phyloP scores from a whole-genome alignment of 2,113 vertebrate genomes.

The Calyptommatus sinebrachiatus region DNA sequence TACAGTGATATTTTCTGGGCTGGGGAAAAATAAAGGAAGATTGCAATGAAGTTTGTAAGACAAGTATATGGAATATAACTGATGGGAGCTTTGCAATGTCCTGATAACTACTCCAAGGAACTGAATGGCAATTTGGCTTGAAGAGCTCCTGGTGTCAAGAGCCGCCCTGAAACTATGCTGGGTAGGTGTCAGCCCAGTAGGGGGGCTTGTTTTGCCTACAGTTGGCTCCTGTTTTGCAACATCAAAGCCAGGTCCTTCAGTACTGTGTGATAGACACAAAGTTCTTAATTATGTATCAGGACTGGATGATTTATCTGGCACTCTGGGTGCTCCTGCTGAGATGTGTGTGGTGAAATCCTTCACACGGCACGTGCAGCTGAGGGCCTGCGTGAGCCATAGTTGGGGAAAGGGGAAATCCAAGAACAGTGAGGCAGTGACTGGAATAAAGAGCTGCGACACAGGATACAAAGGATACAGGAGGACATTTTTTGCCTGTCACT shows the following conservation, averaged over 20 bases:
- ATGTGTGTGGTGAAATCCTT: background rate
- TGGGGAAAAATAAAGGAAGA: slow-evolving; percentile 1
- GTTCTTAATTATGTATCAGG: background rate
- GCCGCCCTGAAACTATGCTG: background rate
- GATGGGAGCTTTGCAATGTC: background rate
- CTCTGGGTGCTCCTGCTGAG: background rate
- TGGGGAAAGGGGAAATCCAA: background rate
- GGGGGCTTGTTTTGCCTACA: background rate
- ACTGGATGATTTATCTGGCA: background rate
- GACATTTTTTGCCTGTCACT: background rate
- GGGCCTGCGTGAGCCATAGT: background rate
- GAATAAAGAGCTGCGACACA: background rate
- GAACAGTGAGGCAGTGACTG: background rate
- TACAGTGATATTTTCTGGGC: no score
- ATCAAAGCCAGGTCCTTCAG: background rate
- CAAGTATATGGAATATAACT: slow-evolving; percentile 14
- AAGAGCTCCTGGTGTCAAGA: background rate
- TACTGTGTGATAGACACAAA: background rate
- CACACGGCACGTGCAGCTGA: background rate
- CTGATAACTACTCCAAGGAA: slow-evolving; percentile 14
- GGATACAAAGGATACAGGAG: background rate
- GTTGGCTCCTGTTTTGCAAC: background rate
- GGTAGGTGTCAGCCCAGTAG: background rate
- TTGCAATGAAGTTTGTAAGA: slow-evolving; percentile 12
- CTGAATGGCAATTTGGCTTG: slow-evolving; percentile 24